Evolutionary conservation across 2,797 vertebrate genomes (phyloP).

Genomic region (Etheostoma perlongum): DNA sequence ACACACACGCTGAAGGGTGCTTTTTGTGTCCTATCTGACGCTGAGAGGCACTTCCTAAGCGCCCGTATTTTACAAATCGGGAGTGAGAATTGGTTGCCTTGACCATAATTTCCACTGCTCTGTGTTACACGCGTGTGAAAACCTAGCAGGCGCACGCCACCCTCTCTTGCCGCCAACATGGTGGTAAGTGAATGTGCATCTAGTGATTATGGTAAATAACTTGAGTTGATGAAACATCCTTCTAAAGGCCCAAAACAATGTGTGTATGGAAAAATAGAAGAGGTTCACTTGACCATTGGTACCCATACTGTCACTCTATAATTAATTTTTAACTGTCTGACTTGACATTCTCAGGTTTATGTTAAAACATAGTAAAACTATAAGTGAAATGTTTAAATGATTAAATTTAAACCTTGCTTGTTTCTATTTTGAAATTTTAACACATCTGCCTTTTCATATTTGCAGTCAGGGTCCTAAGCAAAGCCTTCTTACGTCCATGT

Average conservation of each 20-base stretch:
- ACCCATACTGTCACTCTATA: neutral
- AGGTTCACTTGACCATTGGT: neutral
- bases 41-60: no score
- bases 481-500: slow-evolving; percentile 38
- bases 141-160: no score
- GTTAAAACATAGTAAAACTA: neutral
- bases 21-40: no score
- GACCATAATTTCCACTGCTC: no score
- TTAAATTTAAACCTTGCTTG: neutral
- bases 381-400: neutral
- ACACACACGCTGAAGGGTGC: no score
- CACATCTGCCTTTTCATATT: neutral
- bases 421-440: neutral
- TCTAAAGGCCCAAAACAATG: neutral
- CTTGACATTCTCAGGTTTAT: neutral
- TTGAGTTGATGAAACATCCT: neutral
- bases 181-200: no score
- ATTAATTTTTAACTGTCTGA: neutral
- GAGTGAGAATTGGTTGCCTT: no score
- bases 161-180: no score
- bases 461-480: slow-evolving; percentile 13
- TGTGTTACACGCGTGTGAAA: no score
- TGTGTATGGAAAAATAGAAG: neutral
- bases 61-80: no score
- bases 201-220: neutral